phyloP scores from a whole-genome alignment of 2,888 invertebrate species.

The Andrena haemorrhoa region DNA sequence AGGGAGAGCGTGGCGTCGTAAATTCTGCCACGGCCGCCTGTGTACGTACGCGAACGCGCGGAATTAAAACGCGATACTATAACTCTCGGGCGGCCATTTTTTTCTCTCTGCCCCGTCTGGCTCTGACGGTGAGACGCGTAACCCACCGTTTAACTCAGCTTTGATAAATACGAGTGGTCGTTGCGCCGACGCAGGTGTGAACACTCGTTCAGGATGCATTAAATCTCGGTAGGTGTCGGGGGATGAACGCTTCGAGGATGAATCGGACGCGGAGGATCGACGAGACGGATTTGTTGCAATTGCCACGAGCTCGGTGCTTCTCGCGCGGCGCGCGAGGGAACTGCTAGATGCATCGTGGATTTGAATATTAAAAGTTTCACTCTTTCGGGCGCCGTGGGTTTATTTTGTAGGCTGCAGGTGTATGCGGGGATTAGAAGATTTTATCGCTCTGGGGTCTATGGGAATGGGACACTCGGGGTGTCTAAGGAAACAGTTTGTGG shows the following conservation, averaged over 20 bases:
- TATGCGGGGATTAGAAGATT: neutral
- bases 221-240: conserved; percentile 38
- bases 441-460: neutral
- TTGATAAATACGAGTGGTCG: conserved; percentile 54
- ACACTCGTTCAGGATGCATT: conserved; percentile 45
- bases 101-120: neutral
- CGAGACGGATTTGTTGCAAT: conserved; percentile 28
- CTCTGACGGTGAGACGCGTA: conserved; percentile 38
- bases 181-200: conserved; percentile 31
- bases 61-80: conserved; percentile 62
- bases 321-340: neutral
- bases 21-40: conserved; percentile 36
- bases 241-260: conserved; percentile 1
- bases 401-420: neutral
- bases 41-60: conserved; percentile 45
- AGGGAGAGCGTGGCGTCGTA: conserved; percentile 54
- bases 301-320: conserved; percentile 12
- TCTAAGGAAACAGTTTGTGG: neutral
- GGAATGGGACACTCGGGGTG: neutral
- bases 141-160: conserved; percentile 28
- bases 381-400: neutral
- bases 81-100: conserved; percentile 36
- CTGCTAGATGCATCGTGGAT: conserved; percentile 1
- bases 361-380: neutral
- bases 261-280: conserved; percentile 12